Base-by-base conservation (phyloP, 1,140 invertebrate genomes). In the Uloborus diversus region DNA sequence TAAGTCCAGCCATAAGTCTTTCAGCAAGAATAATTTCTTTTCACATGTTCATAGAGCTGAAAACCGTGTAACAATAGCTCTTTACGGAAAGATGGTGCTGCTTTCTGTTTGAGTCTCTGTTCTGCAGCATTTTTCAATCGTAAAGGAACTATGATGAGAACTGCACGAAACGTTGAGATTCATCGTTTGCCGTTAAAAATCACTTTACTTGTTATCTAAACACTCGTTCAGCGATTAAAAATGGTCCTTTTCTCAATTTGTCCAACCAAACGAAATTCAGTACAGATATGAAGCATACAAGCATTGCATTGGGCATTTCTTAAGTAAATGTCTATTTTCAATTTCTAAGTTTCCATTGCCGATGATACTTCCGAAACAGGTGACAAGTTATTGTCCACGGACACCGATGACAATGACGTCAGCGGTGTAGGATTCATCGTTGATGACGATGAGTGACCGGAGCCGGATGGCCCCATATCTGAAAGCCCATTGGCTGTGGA, bases 271-370 rank as follows among this genome's bases (percentile, higher is more conserved):
- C n/a, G n/a, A n/a, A n/a, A n/a, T n/a, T n/a, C n/a, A n/a, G n/a
- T n/a, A n/a, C n/a, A n/a, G n/a, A n/a, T n/a, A n/a, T n/a, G n/a
- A n/a, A n/a, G n/a, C n/a, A n/a, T n/a, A n/a, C n/a, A n/a, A n/a
- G n/a, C n/a, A n/a, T n/a, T n/a, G n/a, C n/a, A n/a, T n/a, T n/a
- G n/a, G n/a, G n/a, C n/a, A n/a, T n/a, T n/a, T n/a, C n/a, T n/a
- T n/a, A n/a, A n/a, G n/a, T n/a, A n/a, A n/a, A n/a, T n/a, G n/a
- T n/a, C n/a, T n/a, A n/a, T n/a, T n/a, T n/a, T n/a, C n/a, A n/a
- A n/a, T n/a, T n/a, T n/a, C n/a, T 64, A 79, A 7, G 76, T 57
- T 17, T 79, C 76, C 76, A 79, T 79, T 14, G 76, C 76, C 14
- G 76, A 68, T 33, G 76, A 68, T 17, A 32, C 30, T 27, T 76